phyloP scores from a whole-genome alignment of 2,888 invertebrate genomes.

The Lapara coniferarum region DNA sequence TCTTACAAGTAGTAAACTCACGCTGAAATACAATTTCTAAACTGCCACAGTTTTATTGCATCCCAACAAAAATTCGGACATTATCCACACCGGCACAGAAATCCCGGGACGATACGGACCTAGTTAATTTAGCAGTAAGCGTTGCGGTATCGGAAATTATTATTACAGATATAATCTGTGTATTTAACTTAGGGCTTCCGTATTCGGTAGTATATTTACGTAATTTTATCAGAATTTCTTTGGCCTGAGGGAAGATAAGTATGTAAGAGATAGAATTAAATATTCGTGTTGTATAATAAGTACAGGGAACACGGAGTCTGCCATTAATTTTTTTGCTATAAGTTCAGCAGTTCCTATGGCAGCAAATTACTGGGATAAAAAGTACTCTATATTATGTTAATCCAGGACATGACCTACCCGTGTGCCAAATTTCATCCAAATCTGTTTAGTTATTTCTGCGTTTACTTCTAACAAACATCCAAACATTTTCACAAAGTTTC shows the following conservation, averaged over 20 bases:
- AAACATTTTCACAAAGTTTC: too few species aligned
- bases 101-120: slow-evolving; percentile 46
- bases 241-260: background rate
- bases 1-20: background rate
- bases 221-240: slow-evolving; percentile 1
- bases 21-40: background rate
- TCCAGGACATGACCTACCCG: too few species aligned
- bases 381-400: too few species aligned
- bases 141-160: slow-evolving; percentile 44
- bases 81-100: slow-evolving; percentile 42
- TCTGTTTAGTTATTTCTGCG: too few species aligned
- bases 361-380: too few species aligned
- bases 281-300: background rate
- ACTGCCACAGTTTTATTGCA: slow-evolving; percentile 10
- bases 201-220: slow-evolving; percentile 14
- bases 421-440: too few species aligned
- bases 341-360: too few species aligned
- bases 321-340: too few species aligned
- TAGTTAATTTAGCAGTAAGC: slow-evolving; percentile 63
- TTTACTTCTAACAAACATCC: too few species aligned
- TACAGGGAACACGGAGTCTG: background rate
- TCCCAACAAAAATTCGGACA: slow-evolving; percentile 18
- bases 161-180: slow-evolving; percentile 42
- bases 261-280: background rate
- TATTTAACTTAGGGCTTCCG: slow-evolving; percentile 32